Evolutionary conservation across 2,797 vertebrate genomes (phyloP), one percentile per base, ranked within the genome.

Genomic region (Amphiprion clarkii): DNA sequence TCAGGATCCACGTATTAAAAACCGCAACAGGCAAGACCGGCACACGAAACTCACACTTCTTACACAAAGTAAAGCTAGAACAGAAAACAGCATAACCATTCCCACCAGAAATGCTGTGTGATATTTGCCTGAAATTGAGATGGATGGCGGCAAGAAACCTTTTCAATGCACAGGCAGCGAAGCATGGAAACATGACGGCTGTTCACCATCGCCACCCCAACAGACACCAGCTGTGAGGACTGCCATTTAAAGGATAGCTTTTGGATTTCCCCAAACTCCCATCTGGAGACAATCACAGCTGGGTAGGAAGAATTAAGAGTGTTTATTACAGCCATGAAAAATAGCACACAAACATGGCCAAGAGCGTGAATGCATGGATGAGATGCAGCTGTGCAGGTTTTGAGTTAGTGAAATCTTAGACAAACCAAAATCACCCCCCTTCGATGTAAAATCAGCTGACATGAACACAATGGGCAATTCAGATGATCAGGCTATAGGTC

Each of bases 141-240:
- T 33, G 56, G 68, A 59, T 17, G 61, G 56, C 48, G 67, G 67
- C 21, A 57, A 40, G 44, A 84, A 61, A 76, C 67, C 42, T 82
- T 61, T 36, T 55, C 36, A 17, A 51, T 3, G 8, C 57, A 51
- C 49, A 27, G 49, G 73, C 33, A 56, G 70, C 23, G 44, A 67
- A 46, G 67, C 64, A 10, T 57, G 71, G 49, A 60, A 67, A 76
- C 78, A 71, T 54, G 64, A 68, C 12, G 11, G 73, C 63, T 73
- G 60, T 40, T 77, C 68, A 29, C 66, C 46, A 36, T 71, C 67
- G 31, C 56, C 53, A 36, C 27, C 59, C 48, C 36, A 12, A 23
- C 16, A 69, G 48, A 42, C 39, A 17, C n/a, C 60, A 5, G 39
- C 49, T 54, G 61, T 16, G 72, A 56, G 55, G 62, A 23, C 51